phyloP scores from a whole-genome alignment of 2,113 vertebrate species.

The Sinocyclocheilus maitianheensis region DNA sequence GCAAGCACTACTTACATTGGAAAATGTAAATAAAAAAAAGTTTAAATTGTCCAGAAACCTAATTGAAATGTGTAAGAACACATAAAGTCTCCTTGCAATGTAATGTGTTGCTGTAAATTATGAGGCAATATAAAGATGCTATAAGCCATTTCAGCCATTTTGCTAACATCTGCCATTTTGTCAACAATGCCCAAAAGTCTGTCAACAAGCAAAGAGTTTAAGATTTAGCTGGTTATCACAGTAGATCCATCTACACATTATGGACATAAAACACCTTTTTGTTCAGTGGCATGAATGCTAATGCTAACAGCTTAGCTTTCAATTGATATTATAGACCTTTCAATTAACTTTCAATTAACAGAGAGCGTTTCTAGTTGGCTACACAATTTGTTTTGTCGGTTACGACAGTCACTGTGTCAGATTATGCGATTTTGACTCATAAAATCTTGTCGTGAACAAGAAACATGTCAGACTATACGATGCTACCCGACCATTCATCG shows the following conservation, averaged over 20 bases:
- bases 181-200: neutral
- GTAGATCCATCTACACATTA: neutral
- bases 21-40: neutral
- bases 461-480: no score
- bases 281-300: neutral
- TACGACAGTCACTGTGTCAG: no score
- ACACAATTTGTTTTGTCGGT: no score
- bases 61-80: neutral
- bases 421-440: no score
- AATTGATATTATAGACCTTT: neutral
- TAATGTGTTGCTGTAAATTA: neutral
- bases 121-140: neutral
- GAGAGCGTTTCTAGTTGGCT: no score
- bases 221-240: neutral
- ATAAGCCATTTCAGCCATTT: neutral
- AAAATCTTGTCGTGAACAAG: no score
- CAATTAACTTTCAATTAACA: neutral
- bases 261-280: neutral
- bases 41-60: neutral
- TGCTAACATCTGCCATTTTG: neutral
- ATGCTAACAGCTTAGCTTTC: neutral
- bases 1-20: neutral
- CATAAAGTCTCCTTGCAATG: neutral
- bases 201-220: neutral
- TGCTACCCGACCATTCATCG: no score